Percentiles rank a stretch among this genome's conserved stretches.
These are phyloP conservation scores for Lamprotornis superbus DNA, from an alignment of 2,113 vertebrate species.

Conservation along the genomic window DNA sequence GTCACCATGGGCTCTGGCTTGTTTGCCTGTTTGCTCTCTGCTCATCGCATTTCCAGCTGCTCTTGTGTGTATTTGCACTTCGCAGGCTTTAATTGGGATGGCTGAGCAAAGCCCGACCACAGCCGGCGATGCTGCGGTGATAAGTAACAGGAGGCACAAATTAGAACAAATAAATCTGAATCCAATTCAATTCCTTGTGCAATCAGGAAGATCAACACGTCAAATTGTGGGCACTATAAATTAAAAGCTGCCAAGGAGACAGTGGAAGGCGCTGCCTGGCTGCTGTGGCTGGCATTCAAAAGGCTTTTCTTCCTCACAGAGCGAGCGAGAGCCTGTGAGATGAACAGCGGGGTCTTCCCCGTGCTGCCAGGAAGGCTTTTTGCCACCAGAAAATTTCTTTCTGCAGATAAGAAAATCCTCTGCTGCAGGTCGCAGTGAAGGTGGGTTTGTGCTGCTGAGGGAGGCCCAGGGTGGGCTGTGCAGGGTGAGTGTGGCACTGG, in stretches of 20 bases:
- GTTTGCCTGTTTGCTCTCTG: conserved; percentile 22
- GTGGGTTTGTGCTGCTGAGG: not conserved
- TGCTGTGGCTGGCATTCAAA: not conserved
- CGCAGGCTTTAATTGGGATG: not conserved
- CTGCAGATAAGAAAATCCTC: not conserved
- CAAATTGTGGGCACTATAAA: not conserved
- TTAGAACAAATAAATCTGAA: conserved; percentile 13
- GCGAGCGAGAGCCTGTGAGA: not conserved
- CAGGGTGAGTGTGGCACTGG: not conserved
- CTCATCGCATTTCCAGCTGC: not conserved
- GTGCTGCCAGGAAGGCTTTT: accelerated
- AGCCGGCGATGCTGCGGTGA: not conserved
- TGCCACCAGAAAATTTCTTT: not conserved
- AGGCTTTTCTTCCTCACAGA: not conserved
- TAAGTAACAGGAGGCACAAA: not conserved
- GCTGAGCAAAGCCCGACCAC: not conserved
- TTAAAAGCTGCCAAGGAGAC: not conserved
- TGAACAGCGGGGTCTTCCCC: not conserved
- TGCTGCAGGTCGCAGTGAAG: accelerated
- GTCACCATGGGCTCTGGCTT: not conserved
- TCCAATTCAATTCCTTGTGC: not conserved
- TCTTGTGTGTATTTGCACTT: conserved; percentile 9
- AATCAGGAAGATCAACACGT: not conserved
- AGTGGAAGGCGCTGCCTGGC: not conserved
- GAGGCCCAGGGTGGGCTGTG: not conserved